phyloP scores from a whole-genome alignment of 1,140 invertebrate species.

The Brachionus paranguensis region DNA sequence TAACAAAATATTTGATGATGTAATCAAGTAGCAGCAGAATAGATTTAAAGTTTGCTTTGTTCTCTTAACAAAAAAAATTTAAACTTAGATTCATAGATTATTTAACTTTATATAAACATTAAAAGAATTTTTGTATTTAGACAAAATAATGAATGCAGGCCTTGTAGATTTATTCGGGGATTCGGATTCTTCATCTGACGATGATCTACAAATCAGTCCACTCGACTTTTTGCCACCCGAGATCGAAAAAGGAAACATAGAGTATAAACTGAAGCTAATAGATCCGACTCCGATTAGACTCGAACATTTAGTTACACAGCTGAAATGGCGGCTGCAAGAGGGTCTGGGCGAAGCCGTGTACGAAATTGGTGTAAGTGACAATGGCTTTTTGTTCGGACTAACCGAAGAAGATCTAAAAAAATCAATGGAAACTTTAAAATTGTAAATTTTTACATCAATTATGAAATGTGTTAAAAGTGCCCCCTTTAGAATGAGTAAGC shows the following conservation, averaged over 20 bases:
- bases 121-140: neutral
- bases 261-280: conserved; percentile 45
- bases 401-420: conserved; percentile 70
- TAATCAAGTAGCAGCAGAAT: neutral
- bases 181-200: conserved; percentile 15
- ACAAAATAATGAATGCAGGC: conserved; percentile 33
- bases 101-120: neutral
- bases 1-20: neutral
- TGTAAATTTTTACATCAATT: neutral
- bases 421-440: conserved; percentile 65
- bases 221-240: conserved; percentile 4
- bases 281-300: conserved; percentile 52
- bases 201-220: neutral
- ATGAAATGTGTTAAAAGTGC: neutral
- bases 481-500: conserved; percentile 48
- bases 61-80: neutral
- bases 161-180: conserved; percentile 28
- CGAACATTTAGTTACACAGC: conserved; percentile 58
- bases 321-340: conserved; percentile 59
- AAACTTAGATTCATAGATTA: neutral
- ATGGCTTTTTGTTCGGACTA: conserved; percentile 75
- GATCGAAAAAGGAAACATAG: conserved; percentile 36
- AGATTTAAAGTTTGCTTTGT: neutral
- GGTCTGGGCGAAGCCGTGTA: conserved; percentile 82
- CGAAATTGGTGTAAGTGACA: conserved; percentile 90